Evolutionary conservation across 2,797 vertebrate genomes (phyloP), one percentile per base, ranked within the genome.

Genomic region (Cottoperca gobio): DNA sequence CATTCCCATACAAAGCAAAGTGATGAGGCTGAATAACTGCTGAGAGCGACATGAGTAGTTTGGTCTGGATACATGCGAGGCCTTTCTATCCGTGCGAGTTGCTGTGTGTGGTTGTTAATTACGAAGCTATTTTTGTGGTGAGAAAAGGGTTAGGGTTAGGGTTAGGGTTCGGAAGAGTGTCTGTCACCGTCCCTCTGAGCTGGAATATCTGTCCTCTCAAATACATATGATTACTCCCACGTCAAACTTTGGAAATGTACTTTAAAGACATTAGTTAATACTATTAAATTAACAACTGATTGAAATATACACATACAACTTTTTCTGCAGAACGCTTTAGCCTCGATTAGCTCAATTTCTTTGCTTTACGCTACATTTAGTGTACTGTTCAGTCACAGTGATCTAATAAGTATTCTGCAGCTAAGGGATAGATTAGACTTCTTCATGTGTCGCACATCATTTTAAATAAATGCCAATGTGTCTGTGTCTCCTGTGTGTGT

Each of bases 21-120:
- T 39, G 74, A 84, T 77, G 79, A 84, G 79, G 66, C 64, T 66
- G 57, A 82, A 69, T 52, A 84, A 82, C 11, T 67, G 89, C 87
- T 86, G 85, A 74, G 80, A 71, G 86, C 70, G 28, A 71, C 52
- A 70, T 60, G 59, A 65, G 81, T 66, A 48, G 64, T 64, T 66
- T 19, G 61, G 68, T 67, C 45, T 48, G 58, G 52, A 73, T 50
- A 40, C 64, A 65, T 66, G 14, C 57, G 78, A 76, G 85, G 77
- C 65, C 54, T 35, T 6, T 61, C 26, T 16, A 23, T 37, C 33
- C 54, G 50, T 45, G 57, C 14, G 64, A 10, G 66, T 57, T 13
- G 68, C 55, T 53, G 70, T 55, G 57, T 28, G 31, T n/a, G 75
- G 21, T 37, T 55, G 50, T 58, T 84, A 75, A 91, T 82, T 78